Evolutionary conservation across 2,888 invertebrate species (phyloP).

Genomic region (Himalopsyche tibetana): DNA sequence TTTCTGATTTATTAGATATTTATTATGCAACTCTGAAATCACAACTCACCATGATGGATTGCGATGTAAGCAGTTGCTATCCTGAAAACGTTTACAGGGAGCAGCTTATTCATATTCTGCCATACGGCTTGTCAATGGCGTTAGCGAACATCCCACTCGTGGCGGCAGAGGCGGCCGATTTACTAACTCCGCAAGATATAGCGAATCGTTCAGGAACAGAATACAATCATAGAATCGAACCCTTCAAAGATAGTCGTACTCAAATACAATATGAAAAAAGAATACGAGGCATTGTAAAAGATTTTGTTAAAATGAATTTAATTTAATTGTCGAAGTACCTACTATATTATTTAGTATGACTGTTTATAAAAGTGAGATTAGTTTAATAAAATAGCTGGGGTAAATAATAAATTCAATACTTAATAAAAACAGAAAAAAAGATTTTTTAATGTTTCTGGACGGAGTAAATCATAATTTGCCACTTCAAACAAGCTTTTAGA

Average conservation of each 20-base stretch:
- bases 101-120: constrained; percentile 23
- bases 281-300: background rate
- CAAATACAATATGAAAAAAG: no score
- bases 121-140: constrained; percentile 21
- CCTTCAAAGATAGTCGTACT: background rate
- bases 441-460: no score
- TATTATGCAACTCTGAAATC: constrained; percentile 43
- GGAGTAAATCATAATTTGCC: no score
- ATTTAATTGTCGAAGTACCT: background rate
- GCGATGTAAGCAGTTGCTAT: constrained; percentile 30
- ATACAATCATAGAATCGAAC: background rate
- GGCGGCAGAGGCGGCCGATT: background rate
- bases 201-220: background rate
- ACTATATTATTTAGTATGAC: no score
- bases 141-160: background rate
- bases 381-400: no score
- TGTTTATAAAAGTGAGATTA: no score
- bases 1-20: background rate
- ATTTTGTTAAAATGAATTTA: background rate
- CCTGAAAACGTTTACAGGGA: constrained; percentile 39
- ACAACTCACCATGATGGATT: background rate
- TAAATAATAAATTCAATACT: no score
- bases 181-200: background rate
- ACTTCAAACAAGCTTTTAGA: no score
- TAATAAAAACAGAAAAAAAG: no score